phyloP scores from a whole-genome alignment of 2,797 vertebrate genomes.

The Pseudochirops cupreus region DNA sequence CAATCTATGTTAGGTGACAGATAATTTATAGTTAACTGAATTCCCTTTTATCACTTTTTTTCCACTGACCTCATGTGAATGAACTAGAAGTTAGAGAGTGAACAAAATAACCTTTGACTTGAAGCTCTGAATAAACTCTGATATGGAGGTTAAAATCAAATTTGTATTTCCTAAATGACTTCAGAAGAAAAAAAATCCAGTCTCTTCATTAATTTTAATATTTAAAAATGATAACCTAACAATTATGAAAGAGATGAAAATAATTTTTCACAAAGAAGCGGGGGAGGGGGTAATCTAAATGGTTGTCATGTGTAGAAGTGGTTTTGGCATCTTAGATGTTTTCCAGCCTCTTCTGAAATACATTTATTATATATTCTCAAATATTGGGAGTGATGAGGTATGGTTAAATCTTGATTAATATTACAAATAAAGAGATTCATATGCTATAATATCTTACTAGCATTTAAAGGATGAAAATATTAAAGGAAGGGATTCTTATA shows the following conservation, averaged over 20 bases:
- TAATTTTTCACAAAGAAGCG: neutral
- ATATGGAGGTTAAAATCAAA: slow-evolving; percentile 5
- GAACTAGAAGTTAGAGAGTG: slow-evolving; percentile 17
- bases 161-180: neutral
- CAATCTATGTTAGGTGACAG: neutral
- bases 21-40: slow-evolving; percentile 37
- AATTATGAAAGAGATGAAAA: neutral
- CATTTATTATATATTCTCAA: neutral
- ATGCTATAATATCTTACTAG: neutral
- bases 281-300: neutral
- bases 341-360: neutral
- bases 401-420: neutral
- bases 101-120: neutral
- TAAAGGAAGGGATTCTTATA: neutral
- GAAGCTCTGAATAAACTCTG: neutral
- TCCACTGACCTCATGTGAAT: neutral
- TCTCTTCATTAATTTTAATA: neutral
- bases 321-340: neutral
- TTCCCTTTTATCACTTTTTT: slow-evolving; percentile 21
- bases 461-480: neutral
- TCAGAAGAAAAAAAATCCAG: neutral
- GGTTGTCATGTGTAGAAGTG: neutral
- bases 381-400: neutral
- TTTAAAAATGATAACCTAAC: neutral
- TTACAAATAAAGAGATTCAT: neutral